phyloP scores from a whole-genome alignment of 2,113 vertebrate species.

The Channa argus region DNA sequence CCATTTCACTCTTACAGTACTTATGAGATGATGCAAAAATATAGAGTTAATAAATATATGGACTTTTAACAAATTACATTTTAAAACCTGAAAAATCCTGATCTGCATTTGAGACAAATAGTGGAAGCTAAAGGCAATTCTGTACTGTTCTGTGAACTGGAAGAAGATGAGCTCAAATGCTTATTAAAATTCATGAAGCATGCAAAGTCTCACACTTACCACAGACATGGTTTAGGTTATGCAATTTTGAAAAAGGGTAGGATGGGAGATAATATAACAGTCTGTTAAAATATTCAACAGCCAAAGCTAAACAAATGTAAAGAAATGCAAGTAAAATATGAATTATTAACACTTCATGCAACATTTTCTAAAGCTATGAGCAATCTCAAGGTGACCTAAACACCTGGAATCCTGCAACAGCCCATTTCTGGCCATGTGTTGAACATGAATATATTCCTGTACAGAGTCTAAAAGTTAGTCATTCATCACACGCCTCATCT shows the following conservation, averaged over 20 bases:
- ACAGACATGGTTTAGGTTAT: slow-evolving; percentile 91
- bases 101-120: slow-evolving; percentile 2
- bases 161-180: slow-evolving; percentile 87
- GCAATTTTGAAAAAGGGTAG: slow-evolving; percentile 88
- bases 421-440: slow-evolving; percentile 20
- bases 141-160: slow-evolving; percentile 79
- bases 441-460: slow-evolving; percentile 4
- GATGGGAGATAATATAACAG: slow-evolving; percentile 91
- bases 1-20: slow-evolving; percentile 23
- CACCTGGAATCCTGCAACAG: background rate
- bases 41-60: background rate
- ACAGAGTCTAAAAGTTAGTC: slow-evolving; percentile 13
- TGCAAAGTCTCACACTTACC: slow-evolving; percentile 99
- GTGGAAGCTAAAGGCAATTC: slow-evolving; percentile 25
- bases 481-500: slow-evolving; percentile 19
- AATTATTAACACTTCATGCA: slow-evolving; percentile 34
- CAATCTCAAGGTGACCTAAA: slow-evolving; percentile 12
- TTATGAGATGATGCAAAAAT: slow-evolving; percentile 23
- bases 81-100: slow-evolving; percentile 12
- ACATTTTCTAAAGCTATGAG: slow-evolving; percentile 1
- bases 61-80: slow-evolving; percentile 14
- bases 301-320: slow-evolving; percentile 9
- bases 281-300: slow-evolving; percentile 79
- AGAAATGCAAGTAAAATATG: slow-evolving; percentile 12
- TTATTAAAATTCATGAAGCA: slow-evolving; percentile 92